A percentile compares a stretch with the other conserved stretches of the same genome.
phyloP scores from a whole-genome alignment of 2,888 invertebrate species.

The Cabera pusaria region DNA sequence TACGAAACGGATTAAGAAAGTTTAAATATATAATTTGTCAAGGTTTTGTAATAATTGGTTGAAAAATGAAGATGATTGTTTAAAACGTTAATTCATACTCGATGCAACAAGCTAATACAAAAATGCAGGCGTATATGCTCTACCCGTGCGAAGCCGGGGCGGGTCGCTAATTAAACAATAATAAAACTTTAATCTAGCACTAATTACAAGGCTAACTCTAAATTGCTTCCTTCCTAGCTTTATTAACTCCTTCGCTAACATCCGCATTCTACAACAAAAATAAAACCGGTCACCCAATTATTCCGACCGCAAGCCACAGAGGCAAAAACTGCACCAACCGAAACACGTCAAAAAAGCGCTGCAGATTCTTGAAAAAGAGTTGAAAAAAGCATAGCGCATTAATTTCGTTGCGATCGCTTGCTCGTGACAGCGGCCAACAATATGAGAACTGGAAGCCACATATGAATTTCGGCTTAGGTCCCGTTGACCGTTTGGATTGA shows the following conservation, averaged over 20 bases:
- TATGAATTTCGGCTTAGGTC: conserved; percentile 59
- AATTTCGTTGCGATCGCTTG: conserved; percentile 41
- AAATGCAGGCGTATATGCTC: no score
- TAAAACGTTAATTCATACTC: no score
- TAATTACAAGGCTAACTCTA: no score
- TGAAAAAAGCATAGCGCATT: conserved; percentile 44
- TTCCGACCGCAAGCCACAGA: conserved; percentile 17
- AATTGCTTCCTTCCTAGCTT: no score
- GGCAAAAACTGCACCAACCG: conserved; percentile 18
- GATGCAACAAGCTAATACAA: no score
- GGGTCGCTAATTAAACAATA: no score
- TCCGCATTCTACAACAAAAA: conserved; percentile 13
- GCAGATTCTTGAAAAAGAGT: conserved; percentile 16
- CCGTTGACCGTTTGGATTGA: conserved; percentile 27
- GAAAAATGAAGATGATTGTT: no score
- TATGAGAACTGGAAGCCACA: conserved; percentile 46
- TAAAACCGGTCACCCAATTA: conserved; percentile 22
- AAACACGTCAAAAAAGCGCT: conserved; percentile 31
- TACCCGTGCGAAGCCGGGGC: no score
- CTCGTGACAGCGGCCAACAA: conserved; percentile 55
- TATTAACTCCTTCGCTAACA: conserved; percentile 7
- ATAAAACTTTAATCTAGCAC: no score
- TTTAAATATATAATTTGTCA: no score
- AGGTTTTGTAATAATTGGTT: no score
- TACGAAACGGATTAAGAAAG: no score